Percentiles rank a stretch among this genome's conserved stretches.
These are phyloP conservation scores for Drosophila melanica DNA, from an alignment of 1,140 invertebrate genomes.

Conservation along the genomic window DNA sequence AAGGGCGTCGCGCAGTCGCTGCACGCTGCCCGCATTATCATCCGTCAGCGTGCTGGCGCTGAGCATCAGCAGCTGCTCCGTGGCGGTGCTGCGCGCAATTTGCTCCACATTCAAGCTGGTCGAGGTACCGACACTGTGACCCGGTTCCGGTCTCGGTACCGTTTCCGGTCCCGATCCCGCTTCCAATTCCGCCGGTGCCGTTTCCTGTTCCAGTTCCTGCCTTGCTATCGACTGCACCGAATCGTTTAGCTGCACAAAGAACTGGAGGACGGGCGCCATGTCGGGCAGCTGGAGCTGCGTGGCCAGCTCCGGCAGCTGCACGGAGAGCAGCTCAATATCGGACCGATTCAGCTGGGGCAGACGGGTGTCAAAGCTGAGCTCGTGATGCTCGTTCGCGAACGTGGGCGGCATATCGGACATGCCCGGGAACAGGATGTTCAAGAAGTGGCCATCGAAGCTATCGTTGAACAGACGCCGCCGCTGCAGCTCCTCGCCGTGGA, in stretches of 20 bases:
- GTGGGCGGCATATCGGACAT: slow-evolving; percentile 93
- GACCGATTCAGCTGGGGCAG: slow-evolving; percentile 88
- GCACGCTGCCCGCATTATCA: slow-evolving; percentile 65
- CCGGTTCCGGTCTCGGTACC: slow-evolving; percentile 52
- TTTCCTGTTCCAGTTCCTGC: not conserved
- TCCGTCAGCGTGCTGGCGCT: slow-evolving; percentile 74
- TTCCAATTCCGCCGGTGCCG: slow-evolving; percentile 64
- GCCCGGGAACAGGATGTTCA: slow-evolving; percentile 93
- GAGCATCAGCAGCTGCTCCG: slow-evolving; percentile 62
- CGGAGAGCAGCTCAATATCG: slow-evolving; percentile 88
- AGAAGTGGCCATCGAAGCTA: slow-evolving; percentile 93
- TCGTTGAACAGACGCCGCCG: slow-evolving; percentile 89
- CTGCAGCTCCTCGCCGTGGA: slow-evolving; percentile 91
- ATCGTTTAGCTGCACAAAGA: slow-evolving; percentile 86
- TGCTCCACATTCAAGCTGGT: slow-evolving; percentile 49
- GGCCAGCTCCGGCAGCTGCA: slow-evolving; percentile 87
- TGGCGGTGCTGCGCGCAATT: slow-evolving; percentile 61
- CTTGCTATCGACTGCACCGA: not conserved
- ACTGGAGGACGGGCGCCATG: slow-evolving; percentile 88
- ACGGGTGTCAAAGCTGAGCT: slow-evolving; percentile 88
- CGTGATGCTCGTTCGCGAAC: slow-evolving; percentile 92
- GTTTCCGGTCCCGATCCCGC: slow-evolving; percentile 31
- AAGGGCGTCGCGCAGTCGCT: slow-evolving; percentile 84
- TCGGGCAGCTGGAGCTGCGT: slow-evolving; percentile 85
- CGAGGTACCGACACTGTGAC: slow-evolving; percentile 53